Conservation (phyloP, 1,140 invertebrate genomes). For the Atopsyche davidsoni region DNA sequence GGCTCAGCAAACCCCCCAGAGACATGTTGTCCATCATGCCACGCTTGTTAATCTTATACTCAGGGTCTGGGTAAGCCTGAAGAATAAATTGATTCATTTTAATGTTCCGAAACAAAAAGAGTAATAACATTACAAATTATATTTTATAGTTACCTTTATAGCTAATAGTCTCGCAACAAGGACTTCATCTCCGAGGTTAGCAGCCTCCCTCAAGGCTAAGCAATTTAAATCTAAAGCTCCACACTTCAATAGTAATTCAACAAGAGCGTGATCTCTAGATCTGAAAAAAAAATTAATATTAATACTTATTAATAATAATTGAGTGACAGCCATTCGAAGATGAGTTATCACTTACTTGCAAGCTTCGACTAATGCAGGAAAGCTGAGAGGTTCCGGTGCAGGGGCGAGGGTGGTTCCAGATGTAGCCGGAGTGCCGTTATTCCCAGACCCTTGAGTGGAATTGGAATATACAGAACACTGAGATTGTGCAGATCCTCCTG, state of each 20-base stretch:
- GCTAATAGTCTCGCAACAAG: slow-evolving; percentile 70
- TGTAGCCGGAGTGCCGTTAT: not conserved
- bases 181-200: slow-evolving; percentile 62
- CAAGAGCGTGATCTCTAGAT: slow-evolving; percentile 52
- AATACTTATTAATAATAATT: no score
- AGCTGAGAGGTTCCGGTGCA: slow-evolving; percentile 21
- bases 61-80: slow-evolving; percentile 72
- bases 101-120: not conserved
- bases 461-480: slow-evolving; percentile 19
- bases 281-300: slow-evolving; percentile 29
- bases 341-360: slow-evolving; percentile 39
- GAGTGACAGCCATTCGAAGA: not conserved
- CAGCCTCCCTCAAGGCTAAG: slow-evolving; percentile 68
- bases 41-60: slow-evolving; percentile 84
- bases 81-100: slow-evolving; percentile 25
- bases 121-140: not conserved
- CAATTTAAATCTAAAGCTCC: slow-evolving; percentile 87
- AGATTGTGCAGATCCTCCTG: slow-evolving; percentile 19
- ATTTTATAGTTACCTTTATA: slow-evolving; percentile 54
- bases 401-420: slow-evolving; percentile 1
- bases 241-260: slow-evolving; percentile 72
- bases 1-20: slow-evolving; percentile 23
- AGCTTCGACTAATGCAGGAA: slow-evolving; percentile 62
- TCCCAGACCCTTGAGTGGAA: not conserved
- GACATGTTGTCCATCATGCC: slow-evolving; percentile 64